Evolutionary conservation across 2,888 invertebrate genomes (phyloP), one percentile per base, ranked within the genome.

Genomic region (Leptinotarsa rubiginosa): DNA sequence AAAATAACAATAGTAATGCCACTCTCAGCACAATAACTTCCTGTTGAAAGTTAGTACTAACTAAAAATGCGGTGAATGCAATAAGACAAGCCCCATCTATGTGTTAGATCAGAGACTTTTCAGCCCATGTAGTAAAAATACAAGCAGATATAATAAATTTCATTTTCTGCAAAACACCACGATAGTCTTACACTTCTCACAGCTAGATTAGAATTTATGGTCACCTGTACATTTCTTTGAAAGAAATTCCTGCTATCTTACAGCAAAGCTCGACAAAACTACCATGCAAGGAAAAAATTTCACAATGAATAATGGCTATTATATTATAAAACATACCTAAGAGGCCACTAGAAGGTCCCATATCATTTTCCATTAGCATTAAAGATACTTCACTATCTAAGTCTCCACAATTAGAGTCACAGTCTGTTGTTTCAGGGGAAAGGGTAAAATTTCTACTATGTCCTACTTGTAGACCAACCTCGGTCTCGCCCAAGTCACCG

Each of bases 381-480:
- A 94, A 91, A 65, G 94, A 94, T 80, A 94, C 92, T 87, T 96
- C 94, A 87, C 95, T 96, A 87, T 96, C 95, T 83, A 95, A 90
- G 86, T 96, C 96, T n/a, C 93, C 93, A 84, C 93, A 93, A 86
- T 95, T 95, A 78, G 95, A 96, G 88, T 96, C 97, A 86, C 95
- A 96, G 88, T 97, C 97, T 75, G 96, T 97, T 76, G 96, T 95
- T 89, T 97, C 97, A 7, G 97, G 96, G 56, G 97, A 97, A 75
- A 97, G 91, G 31, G 96, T 95, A 88, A 96, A 96, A 87, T 96
- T 96, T 65, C 95, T 91, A 82, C 94, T 93, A 85, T 93, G 93
- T 64, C 93, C 92, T 67, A 92, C 92, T 86, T 91, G 91, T 69
- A 91, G 85, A 41, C 91, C 91, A 18, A 91, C 91, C 84, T 91